phyloP scores from a whole-genome alignment of 2,113 vertebrate genomes.

The Protobothrops mucrosquamatus region DNA sequence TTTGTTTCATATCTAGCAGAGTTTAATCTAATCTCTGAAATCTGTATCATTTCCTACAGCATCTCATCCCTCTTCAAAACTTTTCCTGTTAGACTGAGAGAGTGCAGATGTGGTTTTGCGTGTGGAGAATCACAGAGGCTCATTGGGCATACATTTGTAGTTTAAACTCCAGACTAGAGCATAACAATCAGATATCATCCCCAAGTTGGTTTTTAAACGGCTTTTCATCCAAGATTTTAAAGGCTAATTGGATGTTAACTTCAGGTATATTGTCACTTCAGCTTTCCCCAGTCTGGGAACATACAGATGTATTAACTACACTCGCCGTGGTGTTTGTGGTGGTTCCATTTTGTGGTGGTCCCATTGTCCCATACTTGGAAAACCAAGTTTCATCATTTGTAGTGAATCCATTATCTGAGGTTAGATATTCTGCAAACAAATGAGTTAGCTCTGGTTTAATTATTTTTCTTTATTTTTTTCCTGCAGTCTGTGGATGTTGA shows the following conservation, averaged over 20 bases:
- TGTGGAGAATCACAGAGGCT: neutral
- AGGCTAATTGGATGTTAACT: neutral
- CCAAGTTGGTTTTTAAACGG: neutral
- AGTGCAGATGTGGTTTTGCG: neutral
- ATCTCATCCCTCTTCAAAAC: neutral
- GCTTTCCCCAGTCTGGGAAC: neutral
- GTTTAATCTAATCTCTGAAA: neutral
- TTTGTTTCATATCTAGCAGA: neutral
- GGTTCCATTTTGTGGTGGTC: too few species aligned
- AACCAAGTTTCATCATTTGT: too few species aligned
- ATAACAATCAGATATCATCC: neutral
- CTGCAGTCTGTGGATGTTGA: too few species aligned
- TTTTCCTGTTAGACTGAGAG: neutral
- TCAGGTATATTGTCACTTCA: neutral
- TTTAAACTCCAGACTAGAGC: neutral
- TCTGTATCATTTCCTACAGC: neutral
- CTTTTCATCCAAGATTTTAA: neutral
- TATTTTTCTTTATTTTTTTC: too few species aligned
- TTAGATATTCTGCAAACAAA: too few species aligned
- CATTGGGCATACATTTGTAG: neutral
- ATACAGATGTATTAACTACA: neutral
- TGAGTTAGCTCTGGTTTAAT: too few species aligned
- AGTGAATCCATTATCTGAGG: too few species aligned
- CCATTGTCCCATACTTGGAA: too few species aligned
- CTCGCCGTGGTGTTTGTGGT: neutral